Base-by-base conservation (phyloP, 2,113 vertebrate genomes). In the Penelope pileata region DNA sequence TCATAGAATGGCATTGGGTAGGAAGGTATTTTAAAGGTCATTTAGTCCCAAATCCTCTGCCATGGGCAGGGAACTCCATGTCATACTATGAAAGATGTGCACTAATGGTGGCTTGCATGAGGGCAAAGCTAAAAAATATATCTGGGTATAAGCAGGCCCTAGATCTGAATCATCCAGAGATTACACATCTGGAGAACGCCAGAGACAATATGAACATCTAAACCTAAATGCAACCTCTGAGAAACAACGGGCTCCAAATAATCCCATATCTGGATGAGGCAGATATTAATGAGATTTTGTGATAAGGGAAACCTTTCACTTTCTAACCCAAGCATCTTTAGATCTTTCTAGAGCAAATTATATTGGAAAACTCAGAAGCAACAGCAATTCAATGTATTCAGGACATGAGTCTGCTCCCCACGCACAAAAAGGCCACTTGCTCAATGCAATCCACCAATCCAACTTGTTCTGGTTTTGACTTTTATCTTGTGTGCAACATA, bases 361-460 rank as follows among this genome's bases (percentile, higher is more conserved):
- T 13, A 85, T 10, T 17, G 59, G 47, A 86, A 86, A 81, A 89
- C 43, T 14, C 82, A 70, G 91, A 91, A 72, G 17, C 48, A 80
- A 45, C 24, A 85, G 24, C 74, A 93, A 72, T 7, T n/a, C 12
- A 23, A 32, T 0, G 2, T 38, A 51, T 36, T 51, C 27, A 68
- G 48, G 56, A 48, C 15, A 56, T 0, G 0, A 76, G 30, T 12
- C 45, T 38, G 48, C 30, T 68, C 58, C n/a, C 30, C 36, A 10
- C 0, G 0, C 2, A 10, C 38, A 68, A 30, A 48, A 5, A 73
- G 48, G 47, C 34, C 2, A 0, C 4, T 54, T 54, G 40, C 4
- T 8, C 0, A 0, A 80, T 16, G 8, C 21, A 50, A 69, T 15
- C 3, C 43, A 53, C 62, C 0, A 0, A 67, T 12, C 43, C 67